Percentiles rank a stretch among this genome's conserved stretches.
Evolutionary conservation across 2,113 vertebrate genomes (phyloP).

Genomic region (Sylvilagus bachmani): DNA sequence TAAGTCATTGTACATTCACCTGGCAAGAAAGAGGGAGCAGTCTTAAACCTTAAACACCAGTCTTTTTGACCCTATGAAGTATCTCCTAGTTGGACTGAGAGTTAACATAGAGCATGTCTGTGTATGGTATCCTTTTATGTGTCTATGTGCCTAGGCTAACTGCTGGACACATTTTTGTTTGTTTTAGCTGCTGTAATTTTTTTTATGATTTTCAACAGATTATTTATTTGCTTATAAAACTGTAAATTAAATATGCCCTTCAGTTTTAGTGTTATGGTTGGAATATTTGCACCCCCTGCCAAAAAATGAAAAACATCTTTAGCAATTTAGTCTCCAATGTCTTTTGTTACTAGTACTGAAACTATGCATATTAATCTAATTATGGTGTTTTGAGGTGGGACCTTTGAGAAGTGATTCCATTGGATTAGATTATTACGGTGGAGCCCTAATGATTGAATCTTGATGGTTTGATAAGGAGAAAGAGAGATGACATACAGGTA

Average conservation of each 20-base stretch:
- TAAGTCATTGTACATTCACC: not conserved
- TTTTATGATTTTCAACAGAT: slow-evolving; percentile 31
- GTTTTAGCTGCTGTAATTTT: slow-evolving; percentile 23
- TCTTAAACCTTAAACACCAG: slow-evolving; percentile 15
- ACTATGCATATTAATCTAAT: too few species aligned
- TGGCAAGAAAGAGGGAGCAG: slow-evolving; percentile 18
- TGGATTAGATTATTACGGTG: too few species aligned
- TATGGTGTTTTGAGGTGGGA: too few species aligned
- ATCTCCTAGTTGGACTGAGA: not conserved
- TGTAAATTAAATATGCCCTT: slow-evolving; percentile 32
- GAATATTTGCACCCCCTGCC: too few species aligned
- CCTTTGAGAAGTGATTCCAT: too few species aligned
- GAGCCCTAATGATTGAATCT: too few species aligned
- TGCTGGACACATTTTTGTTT: not conserved
- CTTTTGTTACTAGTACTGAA: too few species aligned
- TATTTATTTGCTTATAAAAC: slow-evolving; percentile 51
- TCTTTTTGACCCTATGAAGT: slow-evolving; percentile 33
- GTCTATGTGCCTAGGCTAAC: slow-evolving; percentile 15
- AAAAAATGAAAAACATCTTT: too few species aligned
- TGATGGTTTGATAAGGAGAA: too few species aligned
- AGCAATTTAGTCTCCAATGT: too few species aligned
- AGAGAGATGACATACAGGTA: not conserved
- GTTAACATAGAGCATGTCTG: slow-evolving; percentile 39
- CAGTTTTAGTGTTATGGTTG: not conserved
- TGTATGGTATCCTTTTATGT: slow-evolving; percentile 23